phyloP scores from a whole-genome alignment of 1,140 invertebrate genomes.

The Eciton burchellii region DNA sequence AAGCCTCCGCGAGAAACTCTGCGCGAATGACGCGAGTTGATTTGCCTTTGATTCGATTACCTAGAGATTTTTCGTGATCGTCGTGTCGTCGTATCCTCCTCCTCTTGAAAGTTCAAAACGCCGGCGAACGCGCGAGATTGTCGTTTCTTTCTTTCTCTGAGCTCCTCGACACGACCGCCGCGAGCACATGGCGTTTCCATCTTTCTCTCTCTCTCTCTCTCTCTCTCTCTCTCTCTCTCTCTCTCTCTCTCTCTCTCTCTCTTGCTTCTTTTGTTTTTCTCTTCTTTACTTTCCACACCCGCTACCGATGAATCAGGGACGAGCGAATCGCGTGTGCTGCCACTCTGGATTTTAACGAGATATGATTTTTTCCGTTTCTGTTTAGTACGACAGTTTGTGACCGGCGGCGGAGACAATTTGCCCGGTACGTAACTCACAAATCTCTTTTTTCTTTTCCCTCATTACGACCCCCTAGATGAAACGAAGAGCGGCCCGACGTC shows the following conservation, averaged over 20 bases:
- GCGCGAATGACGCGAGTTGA: too few species aligned
- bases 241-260: too few species aligned
- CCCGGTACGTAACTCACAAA: constrained; percentile 88
- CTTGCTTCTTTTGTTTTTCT: constrained; percentile 1
- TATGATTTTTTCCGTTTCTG: constrained; percentile 87
- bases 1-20: not conserved
- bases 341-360: constrained; percentile 82
- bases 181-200: too few species aligned
- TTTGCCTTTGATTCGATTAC: not conserved
- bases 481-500: constrained; percentile 65
- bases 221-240: too few species aligned
- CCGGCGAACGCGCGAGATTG: not conserved
- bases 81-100: not conserved
- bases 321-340: constrained; percentile 77
- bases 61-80: too few species aligned
- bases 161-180: not conserved
- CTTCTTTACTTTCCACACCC: constrained; percentile 15
- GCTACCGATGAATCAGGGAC: constrained; percentile 77
- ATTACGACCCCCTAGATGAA: constrained; percentile 66
- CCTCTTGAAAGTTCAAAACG: not conserved
- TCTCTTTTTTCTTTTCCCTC: constrained; percentile 83
- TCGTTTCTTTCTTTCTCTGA: constrained; percentile 23
- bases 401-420: constrained; percentile 90
- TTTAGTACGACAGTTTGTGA: constrained; percentile 91
- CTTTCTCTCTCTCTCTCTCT: too few species aligned